These are phyloP conservation scores for Triops cancriformis DNA, from an alignment of 1,140 invertebrate species.

Conservation along the genomic window DNA sequence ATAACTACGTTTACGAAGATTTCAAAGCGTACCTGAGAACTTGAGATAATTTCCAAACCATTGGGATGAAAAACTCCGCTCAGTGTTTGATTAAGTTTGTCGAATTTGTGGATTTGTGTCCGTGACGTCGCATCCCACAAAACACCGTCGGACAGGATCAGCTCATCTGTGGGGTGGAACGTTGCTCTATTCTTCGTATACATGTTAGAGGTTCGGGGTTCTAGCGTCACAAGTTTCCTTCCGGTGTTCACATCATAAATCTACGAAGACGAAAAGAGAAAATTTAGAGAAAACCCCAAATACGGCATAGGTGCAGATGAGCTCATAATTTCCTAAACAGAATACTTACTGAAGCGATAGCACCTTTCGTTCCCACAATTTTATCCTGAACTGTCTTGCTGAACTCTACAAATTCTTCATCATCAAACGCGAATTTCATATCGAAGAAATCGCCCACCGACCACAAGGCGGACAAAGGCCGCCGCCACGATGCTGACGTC, in stretches of 20 bases:
- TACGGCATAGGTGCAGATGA: neutral
- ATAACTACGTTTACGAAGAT: slow-evolving; percentile 41
- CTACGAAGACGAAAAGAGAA: slow-evolving; percentile 39
- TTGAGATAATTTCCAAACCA: slow-evolving; percentile 66
- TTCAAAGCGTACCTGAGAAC: neutral
- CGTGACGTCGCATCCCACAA: slow-evolving; percentile 85
- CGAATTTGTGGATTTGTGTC: slow-evolving; percentile 90
- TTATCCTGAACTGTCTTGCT: slow-evolving; percentile 75
- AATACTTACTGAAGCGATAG: slow-evolving; percentile 55
- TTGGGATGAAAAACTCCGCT: slow-evolving; percentile 97
- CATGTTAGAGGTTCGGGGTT: slow-evolving; percentile 73
- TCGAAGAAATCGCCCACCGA: slow-evolving; percentile 60
- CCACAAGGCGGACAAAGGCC: slow-evolving; percentile 78
- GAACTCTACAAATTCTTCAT: slow-evolving; percentile 86
- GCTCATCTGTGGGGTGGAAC: slow-evolving; percentile 85
- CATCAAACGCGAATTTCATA: slow-evolving; percentile 59
- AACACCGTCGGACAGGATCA: slow-evolving; percentile 91
- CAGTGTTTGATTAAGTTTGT: slow-evolving; percentile 89
- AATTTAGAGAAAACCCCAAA: slow-evolving; percentile 21
- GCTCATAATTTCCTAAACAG: slow-evolving; percentile 23
- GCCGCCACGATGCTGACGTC: slow-evolving; percentile 74
- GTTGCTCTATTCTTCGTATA: slow-evolving; percentile 91
- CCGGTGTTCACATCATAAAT: slow-evolving; percentile 86
- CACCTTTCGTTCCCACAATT: slow-evolving; percentile 71
- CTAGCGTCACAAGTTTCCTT: slow-evolving; percentile 59